Evolutionary conservation across 92 coral and sea anemone species (phyloP).

Genomic region (Bergia sp.): DNA sequence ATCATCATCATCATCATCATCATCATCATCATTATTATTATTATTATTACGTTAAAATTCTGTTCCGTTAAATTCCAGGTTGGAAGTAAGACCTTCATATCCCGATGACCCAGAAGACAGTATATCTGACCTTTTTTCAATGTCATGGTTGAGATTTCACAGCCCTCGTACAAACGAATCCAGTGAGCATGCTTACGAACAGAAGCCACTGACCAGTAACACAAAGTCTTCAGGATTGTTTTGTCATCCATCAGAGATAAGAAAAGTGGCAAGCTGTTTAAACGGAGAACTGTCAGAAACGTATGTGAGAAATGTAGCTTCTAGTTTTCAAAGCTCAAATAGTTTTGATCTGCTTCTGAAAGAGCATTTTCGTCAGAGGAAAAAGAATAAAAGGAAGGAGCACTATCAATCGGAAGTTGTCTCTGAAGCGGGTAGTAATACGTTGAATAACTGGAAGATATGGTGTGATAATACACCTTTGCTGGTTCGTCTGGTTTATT

Average conservation of each 20-base stretch:
- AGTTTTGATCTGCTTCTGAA: slow-evolving; percentile 13
- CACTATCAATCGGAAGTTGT: neutral
- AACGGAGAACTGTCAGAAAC: slow-evolving; percentile 2
- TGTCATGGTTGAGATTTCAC: neutral
- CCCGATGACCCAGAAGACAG: slow-evolving; percentile 39
- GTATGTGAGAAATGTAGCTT: neutral
- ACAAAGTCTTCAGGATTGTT: neutral
- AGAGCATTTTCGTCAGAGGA: neutral
- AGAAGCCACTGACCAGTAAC: slow-evolving; percentile 24
- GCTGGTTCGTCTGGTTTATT: neutral
- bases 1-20: too few relatives aligned
- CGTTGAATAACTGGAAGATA: neutral
- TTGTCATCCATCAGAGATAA: neutral
- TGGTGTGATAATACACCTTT: slow-evolving; percentile 33
- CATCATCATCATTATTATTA: too few relatives aligned
- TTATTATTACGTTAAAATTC: too few relatives aligned
- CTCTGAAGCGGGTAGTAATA: neutral
- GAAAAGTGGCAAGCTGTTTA: neutral
- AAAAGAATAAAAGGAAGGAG: neutral
- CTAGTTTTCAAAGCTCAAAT: neutral
- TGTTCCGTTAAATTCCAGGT: neutral
- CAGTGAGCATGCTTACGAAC: neutral
- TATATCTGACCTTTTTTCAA: neutral
- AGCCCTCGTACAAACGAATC: neutral
- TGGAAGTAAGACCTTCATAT: slow-evolving; percentile 25